Evolutionary conservation across 2,113 vertebrate genomes (phyloP), one percentile per base, ranked within the genome.

Genomic region (Neolamprologus hecqui): DNA sequence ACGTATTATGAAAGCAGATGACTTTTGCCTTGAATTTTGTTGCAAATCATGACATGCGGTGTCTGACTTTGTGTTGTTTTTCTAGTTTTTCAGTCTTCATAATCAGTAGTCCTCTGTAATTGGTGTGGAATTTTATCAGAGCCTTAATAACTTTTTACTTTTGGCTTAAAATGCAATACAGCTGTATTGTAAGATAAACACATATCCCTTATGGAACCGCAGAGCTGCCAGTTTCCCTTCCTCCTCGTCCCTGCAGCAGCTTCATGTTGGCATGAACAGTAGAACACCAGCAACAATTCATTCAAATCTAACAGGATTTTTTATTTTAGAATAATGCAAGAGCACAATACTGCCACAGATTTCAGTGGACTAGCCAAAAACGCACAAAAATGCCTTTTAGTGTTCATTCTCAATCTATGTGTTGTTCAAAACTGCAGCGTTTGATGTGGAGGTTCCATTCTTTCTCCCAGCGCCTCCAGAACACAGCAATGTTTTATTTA

Each of bases 1-100:
- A 83, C 47, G 63, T 45, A 17, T 94, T 95, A 90, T 57, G 19
- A 88, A 92, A 94, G 45, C 60, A 47, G 81, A 31, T 83, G 10
- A 83, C 42, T 79, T 45, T 83, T 89, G 49, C 81, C 45, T 73
- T 21, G 28, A 79, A 60, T 80, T 82, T 70, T 42, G 15, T 42
- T 54, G 35, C 54, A 65, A 35, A 79, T 55, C 58, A 57, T 49
- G 23, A 40, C 45, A 21, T 35, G 19, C 13, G 19, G 6, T 35
- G 6, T 65, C 33, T 54, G 45, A 83, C 53, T 51, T n/a, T 87
- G 54, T 65, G 37, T 55, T 42, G 4, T 21, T 65, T 37, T 37
- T 21, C 60, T 21, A 37, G 19, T 84, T 81, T 35, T 80, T 54
- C 45, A n/a, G 42, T 17, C 6, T 73, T 82, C 2, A 5, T 63